A percentile compares a stretch with the other conserved stretches of the same genome.
These are phyloP conservation scores for Macrocentrus cingulum DNA, from an alignment of 1,140 invertebrate species.

Conservation along the genomic window DNA sequence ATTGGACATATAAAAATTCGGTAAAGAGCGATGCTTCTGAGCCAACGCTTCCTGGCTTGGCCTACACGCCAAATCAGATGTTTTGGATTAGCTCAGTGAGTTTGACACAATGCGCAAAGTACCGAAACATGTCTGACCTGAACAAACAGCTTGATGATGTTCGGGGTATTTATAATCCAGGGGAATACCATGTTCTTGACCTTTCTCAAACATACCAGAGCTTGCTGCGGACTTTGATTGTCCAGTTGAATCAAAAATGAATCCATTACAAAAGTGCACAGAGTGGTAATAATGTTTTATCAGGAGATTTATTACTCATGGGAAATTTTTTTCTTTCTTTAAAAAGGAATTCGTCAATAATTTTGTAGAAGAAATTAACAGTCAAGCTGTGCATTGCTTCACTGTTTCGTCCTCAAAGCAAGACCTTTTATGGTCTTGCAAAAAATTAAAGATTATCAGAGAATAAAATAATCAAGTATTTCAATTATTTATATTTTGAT, in stretches of 20 bases:
- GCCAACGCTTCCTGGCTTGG: constrained; percentile 60
- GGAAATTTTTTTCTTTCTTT: no score
- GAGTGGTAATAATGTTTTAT: constrained; percentile 75
- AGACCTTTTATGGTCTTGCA: no score
- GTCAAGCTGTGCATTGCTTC: no score
- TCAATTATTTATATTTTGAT: no score
- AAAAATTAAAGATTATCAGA: no score
- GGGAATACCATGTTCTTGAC: constrained; percentile 58
- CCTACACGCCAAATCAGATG: neutral
- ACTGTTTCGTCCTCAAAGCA: no score
- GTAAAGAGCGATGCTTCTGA: constrained; percentile 66
- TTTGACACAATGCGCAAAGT: constrained; percentile 58
- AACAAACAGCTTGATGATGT: constrained; percentile 70
- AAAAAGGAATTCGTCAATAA: no score
- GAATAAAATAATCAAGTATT: no score
- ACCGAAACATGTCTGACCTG: no score
- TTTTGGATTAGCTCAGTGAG: constrained; percentile 40
- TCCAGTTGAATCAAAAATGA: constrained; percentile 73
- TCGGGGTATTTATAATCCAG: constrained; percentile 69
- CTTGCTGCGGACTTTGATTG: constrained; percentile 83
- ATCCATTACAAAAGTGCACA: constrained; percentile 81
- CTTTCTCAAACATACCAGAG: constrained; percentile 51
- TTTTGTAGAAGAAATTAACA: no score
- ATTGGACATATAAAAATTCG: constrained; percentile 77
- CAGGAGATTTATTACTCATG: no score